Evolutionary conservation across 2,888 invertebrate genomes (phyloP).

Genomic region (Tridacna crocea): DNA sequence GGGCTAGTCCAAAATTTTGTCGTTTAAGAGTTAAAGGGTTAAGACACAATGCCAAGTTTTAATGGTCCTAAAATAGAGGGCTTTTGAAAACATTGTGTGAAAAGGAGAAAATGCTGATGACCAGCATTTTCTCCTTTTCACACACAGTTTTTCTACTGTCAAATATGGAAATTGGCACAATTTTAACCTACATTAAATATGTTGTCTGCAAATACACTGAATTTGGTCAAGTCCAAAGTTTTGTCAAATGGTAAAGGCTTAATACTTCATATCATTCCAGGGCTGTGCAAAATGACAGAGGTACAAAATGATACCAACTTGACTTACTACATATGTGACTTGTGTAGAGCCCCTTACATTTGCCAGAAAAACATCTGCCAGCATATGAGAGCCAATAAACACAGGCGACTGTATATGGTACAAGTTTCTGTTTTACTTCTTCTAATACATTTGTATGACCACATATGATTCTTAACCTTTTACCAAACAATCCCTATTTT

Average conservation of each 20-base stretch:
- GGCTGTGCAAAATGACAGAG: conserved; percentile 34
- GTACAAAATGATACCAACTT: conserved; percentile 23
- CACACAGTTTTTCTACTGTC: not conserved
- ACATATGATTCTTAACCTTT: not conserved
- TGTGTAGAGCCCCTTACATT: not conserved
- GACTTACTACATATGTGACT: not conserved
- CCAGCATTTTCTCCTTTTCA: not conserved
- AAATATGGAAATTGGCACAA: not conserved
- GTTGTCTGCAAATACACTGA: too few relatives aligned
- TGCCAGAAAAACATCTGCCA: not conserved
- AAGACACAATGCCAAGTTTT: too few relatives aligned
- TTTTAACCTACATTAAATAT: too few relatives aligned
- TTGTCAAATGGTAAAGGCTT: too few relatives aligned
- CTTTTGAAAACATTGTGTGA: not conserved
- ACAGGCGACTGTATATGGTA: conserved; percentile 1
- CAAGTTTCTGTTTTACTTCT: not conserved
- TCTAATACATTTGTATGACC: not conserved
- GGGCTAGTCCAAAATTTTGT: too few relatives aligned
- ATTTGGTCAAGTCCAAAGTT: too few relatives aligned
- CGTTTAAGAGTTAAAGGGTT: too few relatives aligned
- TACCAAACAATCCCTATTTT: too few relatives aligned
- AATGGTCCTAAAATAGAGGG: too few relatives aligned
- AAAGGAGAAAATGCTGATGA: not conserved
- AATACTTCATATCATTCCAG: conserved; percentile 5
- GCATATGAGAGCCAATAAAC: not conserved